A percentile compares a stretch with the other conserved stretches of the same genome.
Conservation (phyloP, 1,140 invertebrate genomes). For the Piezodorus guildinii region DNA sequence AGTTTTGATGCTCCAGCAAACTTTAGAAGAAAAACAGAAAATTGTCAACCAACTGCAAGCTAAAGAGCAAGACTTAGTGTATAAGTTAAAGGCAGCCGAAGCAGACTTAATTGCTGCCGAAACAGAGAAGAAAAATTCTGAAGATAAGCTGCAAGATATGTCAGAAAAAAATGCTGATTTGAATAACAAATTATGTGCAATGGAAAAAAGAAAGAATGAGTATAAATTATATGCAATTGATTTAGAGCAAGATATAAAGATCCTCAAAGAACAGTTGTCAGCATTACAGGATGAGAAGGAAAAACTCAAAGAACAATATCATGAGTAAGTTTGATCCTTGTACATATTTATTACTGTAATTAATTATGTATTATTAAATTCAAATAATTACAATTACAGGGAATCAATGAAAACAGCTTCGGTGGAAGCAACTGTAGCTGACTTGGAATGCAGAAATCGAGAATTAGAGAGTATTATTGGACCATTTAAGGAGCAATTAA, state of each 20-base stretch:
- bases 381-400: slow-evolving; percentile 5
- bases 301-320: slow-evolving; percentile 11
- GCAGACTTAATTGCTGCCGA: slow-evolving; percentile 15
- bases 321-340: slow-evolving; percentile 16
- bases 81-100: slow-evolving; percentile 18
- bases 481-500: slow-evolving; percentile 23
- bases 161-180: slow-evolving; percentile 13
- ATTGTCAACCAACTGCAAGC: slow-evolving; percentile 5
- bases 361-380: neutral
- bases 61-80: slow-evolving; percentile 19
- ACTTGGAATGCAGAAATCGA: slow-evolving; percentile 21
- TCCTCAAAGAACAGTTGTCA: slow-evolving; percentile 13
- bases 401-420: slow-evolving; percentile 11
- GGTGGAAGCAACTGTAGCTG: slow-evolving; percentile 8
- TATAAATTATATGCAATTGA: slow-evolving; percentile 24
- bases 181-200: slow-evolving; percentile 6
- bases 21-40: slow-evolving; percentile 22
- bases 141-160: slow-evolving; percentile 14
- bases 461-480: slow-evolving; percentile 22
- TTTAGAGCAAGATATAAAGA: slow-evolving; percentile 21
- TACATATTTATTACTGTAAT: neutral
- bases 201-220: slow-evolving; percentile 24
- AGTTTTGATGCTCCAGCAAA: slow-evolving; percentile 8
- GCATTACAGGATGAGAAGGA: slow-evolving; percentile 21
- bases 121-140: slow-evolving; percentile 17